Evolutionary conservation across 1,140 invertebrate genomes (phyloP).

Genomic region (Musca domestica): DNA sequence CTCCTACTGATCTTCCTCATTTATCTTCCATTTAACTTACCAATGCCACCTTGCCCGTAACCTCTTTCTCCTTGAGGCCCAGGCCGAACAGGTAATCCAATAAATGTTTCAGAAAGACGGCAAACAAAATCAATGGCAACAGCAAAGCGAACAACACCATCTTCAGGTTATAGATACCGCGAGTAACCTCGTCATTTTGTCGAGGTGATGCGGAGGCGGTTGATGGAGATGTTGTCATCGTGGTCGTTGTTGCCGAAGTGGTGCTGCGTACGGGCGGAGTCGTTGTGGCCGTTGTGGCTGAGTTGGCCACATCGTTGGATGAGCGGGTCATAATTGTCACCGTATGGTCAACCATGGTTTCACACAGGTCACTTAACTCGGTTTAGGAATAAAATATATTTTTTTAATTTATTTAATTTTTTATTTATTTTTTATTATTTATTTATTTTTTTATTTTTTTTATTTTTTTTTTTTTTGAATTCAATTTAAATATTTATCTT

Average conservation of each 20-base stretch:
- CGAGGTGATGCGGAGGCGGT: slow-evolving; percentile 28
- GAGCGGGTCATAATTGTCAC: slow-evolving; percentile 44
- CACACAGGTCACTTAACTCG: neutral
- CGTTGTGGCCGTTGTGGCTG: neutral
- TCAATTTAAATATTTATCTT: neutral
- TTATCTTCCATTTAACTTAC: too few relatives aligned
- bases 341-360: slow-evolving; percentile 42
- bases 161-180: slow-evolving; percentile 45
- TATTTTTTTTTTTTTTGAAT: neutral
- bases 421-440: neutral
- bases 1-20: too few relatives aligned
- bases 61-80: slow-evolving; percentile 48
- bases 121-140: slow-evolving; percentile 41
- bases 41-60: slow-evolving; percentile 48
- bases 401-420: slow-evolving; percentile 7
- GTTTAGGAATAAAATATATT: neutral
- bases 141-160: slow-evolving; percentile 39
- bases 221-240: slow-evolving; percentile 20
- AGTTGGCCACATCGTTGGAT: neutral
- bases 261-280: slow-evolving; percentile 1
- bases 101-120: slow-evolving; percentile 45
- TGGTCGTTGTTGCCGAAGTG: slow-evolving; percentile 23
- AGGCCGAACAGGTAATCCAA: slow-evolving; percentile 46
- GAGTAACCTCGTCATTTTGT: slow-evolving; percentile 46
- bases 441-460: neutral